Base-by-base conservation (phyloP, 2,888 invertebrate genomes). In the Microctonus brassicae region DNA sequence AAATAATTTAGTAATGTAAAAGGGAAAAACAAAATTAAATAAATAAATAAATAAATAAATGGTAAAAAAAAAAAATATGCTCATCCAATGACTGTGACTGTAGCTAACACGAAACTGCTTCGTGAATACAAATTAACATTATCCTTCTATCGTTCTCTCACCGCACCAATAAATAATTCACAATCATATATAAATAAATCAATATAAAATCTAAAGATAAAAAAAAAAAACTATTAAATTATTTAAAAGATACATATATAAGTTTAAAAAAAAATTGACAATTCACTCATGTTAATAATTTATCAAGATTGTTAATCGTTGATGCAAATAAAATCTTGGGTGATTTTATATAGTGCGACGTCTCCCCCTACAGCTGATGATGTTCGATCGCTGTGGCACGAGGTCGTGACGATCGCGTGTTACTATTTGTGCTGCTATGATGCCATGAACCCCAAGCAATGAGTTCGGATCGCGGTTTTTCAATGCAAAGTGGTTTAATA, bases 61-160 rank as follows among this genome's bases (percentile, higher is more conserved):
- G n/a, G n/a, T n/a, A n/a, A n/a, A n/a, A n/a, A n/a, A n/a, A n/a
- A n/a, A n/a, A 63, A 53, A 76, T 75, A 79, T 79, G 81, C 81
- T 82, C 82, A 81, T 82, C 80, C 79, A 79, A 82, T 81, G 82
- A 82, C 81, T 82, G 82, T 82, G 82, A 82, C 81, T 80, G 77
- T 81, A 82, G 80, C 70, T 80, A 80, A 72, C 73, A 74, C 76
- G 62, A 66, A 76, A 69, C 69, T 72, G 61, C 69, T 73, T 68
- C 70, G 74, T 74, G 70, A 67, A 68, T 70, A 63, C 47, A 72
- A 72, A 67, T 60, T 62, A 73, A 68, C 57, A 34, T 33, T 20
- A 29, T 33, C 3, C 20, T 6, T 13, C 6, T 29, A n/a, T 52
- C 13, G 42, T 26, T n/a, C 11, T 34, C 34, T 7, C 20, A n/a